Conservation (phyloP, 2,797 vertebrate genomes). For the Sebastolobus altivelis region DNA sequence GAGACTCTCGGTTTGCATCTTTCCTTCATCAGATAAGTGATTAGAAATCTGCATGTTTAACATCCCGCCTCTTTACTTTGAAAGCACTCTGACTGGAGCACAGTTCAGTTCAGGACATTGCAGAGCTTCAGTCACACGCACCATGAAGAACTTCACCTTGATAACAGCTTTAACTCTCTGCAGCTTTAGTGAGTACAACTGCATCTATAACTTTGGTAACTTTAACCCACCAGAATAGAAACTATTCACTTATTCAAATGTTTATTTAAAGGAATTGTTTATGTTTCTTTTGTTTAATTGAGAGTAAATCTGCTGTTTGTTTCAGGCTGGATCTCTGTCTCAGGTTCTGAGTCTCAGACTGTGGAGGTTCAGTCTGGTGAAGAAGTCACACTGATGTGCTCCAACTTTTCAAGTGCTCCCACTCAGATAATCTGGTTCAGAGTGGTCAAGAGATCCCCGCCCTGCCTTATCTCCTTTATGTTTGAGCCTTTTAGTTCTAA, state of each 20-base stretch:
- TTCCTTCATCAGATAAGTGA: no score
- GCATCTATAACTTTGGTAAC: neutral
- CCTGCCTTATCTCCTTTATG: conserved; percentile 24
- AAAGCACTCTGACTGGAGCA: neutral
- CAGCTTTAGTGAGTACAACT: conserved; percentile 2
- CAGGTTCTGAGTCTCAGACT: conserved; percentile 4
- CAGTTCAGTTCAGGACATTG: neutral
- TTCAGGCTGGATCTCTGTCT: conserved; percentile 28
- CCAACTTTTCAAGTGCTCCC: neutral
- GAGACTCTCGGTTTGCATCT: no score
- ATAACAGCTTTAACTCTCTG: neutral
- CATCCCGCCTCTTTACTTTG: neutral
- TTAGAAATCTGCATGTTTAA: no score
- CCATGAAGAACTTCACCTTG: neutral
- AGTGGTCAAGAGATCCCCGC: neutral
- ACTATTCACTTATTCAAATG: neutral
- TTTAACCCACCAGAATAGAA: neutral
- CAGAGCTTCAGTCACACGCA: neutral
- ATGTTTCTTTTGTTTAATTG: neutral
- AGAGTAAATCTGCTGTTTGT: neutral
- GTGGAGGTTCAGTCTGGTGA: conserved; percentile 11
- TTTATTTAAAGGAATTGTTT: neutral
- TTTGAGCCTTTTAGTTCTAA: rapidly evolving
- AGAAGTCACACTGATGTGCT: conserved; percentile 48
- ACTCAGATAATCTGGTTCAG: conserved; percentile 50